Conservation (phyloP, 2,113 vertebrate genomes). For the Sylvia atricapilla region DNA sequence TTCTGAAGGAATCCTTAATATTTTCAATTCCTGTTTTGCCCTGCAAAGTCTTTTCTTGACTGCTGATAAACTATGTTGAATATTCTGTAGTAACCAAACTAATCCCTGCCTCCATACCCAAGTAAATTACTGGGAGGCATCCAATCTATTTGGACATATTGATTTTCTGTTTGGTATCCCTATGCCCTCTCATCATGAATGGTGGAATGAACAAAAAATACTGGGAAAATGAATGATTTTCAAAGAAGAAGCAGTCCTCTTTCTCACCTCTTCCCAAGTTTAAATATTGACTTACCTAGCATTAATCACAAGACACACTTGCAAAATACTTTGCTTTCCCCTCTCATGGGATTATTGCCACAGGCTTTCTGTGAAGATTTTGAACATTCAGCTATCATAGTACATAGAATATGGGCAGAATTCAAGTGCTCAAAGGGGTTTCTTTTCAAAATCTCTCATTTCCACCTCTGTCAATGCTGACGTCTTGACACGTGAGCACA, state of each 20-base stretch:
- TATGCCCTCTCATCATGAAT: not conserved
- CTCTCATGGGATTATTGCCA: not conserved
- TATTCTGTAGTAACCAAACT: not conserved
- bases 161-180: not conserved
- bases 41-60: not conserved
- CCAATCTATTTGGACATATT: not conserved
- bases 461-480: not conserved
- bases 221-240: not conserved
- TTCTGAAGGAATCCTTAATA: not conserved
- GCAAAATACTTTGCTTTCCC: not conserved
- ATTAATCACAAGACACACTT: not conserved
- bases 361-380: not conserved
- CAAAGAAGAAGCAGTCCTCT: not conserved
- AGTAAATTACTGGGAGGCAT: not conserved
- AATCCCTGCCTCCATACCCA: not conserved
- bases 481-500: rapidly evolving
- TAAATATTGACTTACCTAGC: not conserved
- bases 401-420: rapidly evolving
- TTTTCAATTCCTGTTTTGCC: not conserved
- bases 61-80: not conserved
- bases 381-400: not conserved
- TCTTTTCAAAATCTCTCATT: not conserved
- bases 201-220: not conserved
- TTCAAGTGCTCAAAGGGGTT: not conserved
- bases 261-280: not conserved